A percentile compares a stretch with the other conserved stretches of the same genome.
Conservation (phyloP, 2,113 vertebrate species). For the Rhea americana region DNA sequence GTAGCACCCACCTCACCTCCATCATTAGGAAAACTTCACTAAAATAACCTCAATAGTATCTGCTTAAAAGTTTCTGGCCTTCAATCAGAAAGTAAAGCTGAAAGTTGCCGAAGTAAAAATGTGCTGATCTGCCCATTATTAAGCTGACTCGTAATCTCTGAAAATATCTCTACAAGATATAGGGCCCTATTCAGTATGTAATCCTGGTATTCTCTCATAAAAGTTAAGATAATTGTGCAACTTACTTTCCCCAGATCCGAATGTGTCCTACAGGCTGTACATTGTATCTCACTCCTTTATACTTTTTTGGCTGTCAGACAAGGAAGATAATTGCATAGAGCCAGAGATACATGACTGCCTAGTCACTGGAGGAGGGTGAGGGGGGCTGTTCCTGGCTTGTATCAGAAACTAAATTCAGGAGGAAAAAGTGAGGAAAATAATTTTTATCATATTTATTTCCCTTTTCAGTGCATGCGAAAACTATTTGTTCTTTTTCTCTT, state of each 20-base stretch:
- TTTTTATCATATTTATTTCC: not conserved
- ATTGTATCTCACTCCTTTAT: not conserved
- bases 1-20: constrained; percentile 1
- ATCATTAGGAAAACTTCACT: constrained; percentile 33
- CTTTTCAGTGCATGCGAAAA: not conserved
- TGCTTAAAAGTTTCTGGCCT: not conserved
- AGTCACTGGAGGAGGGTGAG: accelerated
- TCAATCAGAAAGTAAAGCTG: not conserved
- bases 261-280: not conserved
- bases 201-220: not conserved
- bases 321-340: not conserved
- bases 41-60: not conserved
- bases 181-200: not conserved
- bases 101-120: not conserved
- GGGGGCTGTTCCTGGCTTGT: not conserved
- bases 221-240: not conserved
- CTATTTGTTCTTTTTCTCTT: not conserved
- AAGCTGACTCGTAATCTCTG: not conserved
- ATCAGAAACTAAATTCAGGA: not conserved
- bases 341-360: not conserved
- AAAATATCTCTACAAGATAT: not conserved
- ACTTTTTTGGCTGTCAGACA: not conserved
- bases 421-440: not conserved
- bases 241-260: not conserved
- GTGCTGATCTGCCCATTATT: constrained; percentile 12